phyloP scores from a whole-genome alignment of 2,888 invertebrate species.

The Conchocele bisecta region DNA sequence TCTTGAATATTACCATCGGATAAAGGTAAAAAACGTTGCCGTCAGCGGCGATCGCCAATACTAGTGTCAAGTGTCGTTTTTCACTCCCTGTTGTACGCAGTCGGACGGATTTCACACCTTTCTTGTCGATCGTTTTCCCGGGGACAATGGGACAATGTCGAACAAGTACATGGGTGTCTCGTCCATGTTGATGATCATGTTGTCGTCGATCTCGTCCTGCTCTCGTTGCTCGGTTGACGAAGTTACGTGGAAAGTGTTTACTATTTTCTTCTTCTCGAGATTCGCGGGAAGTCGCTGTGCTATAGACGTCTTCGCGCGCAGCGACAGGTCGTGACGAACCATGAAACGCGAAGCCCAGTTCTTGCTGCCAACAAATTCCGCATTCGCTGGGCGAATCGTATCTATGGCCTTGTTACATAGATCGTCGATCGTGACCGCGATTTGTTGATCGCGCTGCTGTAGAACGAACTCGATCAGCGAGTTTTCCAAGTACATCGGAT shows the following conservation, averaged over 20 bases:
- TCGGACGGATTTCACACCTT: background rate
- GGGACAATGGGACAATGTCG: background rate
- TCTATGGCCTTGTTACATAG: too few species aligned
- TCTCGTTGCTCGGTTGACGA: background rate
- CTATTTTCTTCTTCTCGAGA: background rate
- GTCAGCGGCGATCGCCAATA: background rate
- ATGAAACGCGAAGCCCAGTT: background rate
- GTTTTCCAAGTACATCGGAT: too few species aligned
- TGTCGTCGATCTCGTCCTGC: background rate
- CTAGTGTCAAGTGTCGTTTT: background rate
- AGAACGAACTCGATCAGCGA: too few species aligned
- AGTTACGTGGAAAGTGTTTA: background rate
- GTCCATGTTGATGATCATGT: background rate
- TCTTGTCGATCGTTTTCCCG: background rate
- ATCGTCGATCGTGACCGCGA: too few species aligned
- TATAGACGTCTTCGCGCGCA: background rate
- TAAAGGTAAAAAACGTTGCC: background rate
- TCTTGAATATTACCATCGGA: slow-evolving; percentile 9
- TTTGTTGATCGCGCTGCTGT: too few species aligned
- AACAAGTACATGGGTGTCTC: slow-evolving; percentile 1
- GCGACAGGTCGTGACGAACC: background rate
- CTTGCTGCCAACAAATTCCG: too few species aligned
- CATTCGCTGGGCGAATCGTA: too few species aligned
- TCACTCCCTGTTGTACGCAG: background rate
- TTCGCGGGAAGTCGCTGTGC: slow-evolving; percentile 1